These are phyloP conservation scores for Trematomus loennbergii DNA, from an alignment of 2,113 vertebrate genomes.

Conservation along the genomic window DNA sequence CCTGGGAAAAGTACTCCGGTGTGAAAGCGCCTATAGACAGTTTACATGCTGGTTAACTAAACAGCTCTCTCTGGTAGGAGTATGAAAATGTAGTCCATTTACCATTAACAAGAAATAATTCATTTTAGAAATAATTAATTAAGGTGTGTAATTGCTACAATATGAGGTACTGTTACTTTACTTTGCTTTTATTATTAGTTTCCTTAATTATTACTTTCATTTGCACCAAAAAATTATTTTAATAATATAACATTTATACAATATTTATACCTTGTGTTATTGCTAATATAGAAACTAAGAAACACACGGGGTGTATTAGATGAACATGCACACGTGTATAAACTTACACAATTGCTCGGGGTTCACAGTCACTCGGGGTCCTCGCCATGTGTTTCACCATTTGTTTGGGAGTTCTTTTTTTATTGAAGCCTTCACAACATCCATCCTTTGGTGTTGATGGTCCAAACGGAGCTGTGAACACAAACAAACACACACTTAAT, in stretches of 20 bases:
- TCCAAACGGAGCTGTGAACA: fast-evolving
- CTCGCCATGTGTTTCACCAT: fast-evolving
- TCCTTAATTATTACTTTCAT: too few relatives aligned
- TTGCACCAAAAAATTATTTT: too few relatives aligned
- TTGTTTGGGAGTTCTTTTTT: fast-evolving
- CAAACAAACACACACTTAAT: background rate
- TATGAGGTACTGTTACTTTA: too few relatives aligned
- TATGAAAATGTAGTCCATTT: too few relatives aligned
- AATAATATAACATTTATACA: too few relatives aligned
- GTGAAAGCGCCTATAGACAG: too few relatives aligned
- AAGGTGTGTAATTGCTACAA: too few relatives aligned
- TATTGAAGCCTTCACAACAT: fast-evolving
- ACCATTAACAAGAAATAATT: too few relatives aligned
- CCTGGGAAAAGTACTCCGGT: too few relatives aligned
- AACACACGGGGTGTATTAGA: background rate
- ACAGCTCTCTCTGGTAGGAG: background rate
- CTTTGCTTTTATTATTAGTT: too few relatives aligned
- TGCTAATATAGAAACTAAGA: background rate
- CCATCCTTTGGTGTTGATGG: fast-evolving
- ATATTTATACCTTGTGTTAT: background rate
- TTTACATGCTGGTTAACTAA: background rate
- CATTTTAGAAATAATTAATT: too few relatives aligned
- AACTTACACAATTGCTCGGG: constrained; percentile 32
- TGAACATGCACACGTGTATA: background rate
- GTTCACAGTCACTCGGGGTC: fast-evolving